Conservation (phyloP, 2,888 invertebrate species). For the Idaea dimidiata region DNA sequence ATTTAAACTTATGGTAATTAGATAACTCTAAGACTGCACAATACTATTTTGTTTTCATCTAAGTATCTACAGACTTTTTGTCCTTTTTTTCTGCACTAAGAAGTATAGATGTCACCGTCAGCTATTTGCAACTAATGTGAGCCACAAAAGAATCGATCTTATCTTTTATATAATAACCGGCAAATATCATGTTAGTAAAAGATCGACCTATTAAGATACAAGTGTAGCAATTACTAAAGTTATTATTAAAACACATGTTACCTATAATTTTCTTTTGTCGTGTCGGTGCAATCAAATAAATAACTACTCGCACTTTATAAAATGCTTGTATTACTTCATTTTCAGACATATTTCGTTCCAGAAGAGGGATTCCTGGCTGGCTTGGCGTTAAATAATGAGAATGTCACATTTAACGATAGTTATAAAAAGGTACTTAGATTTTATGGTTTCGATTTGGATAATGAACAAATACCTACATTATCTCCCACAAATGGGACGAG, state of each 20-base stretch:
- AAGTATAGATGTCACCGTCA: background rate
- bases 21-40: no score
- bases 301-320: background rate
- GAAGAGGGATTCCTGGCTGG: conserved; percentile 92
- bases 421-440: conserved; percentile 87
- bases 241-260: background rate
- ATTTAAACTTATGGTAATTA: no score
- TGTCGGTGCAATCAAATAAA: background rate
- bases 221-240: background rate
- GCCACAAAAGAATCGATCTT: background rate
- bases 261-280: background rate
- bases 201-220: background rate
- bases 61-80: no score
- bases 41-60: no score
- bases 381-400: conserved; percentile 88
- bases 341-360: conserved; percentile 90
- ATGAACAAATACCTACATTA: conserved; percentile 55
- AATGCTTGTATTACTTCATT: conserved; percentile 22
- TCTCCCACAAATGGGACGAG: conserved; percentile 39
- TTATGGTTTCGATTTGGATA: conserved; percentile 89
- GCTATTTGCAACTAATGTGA: background rate
- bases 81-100: no score
- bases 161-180: background rate
- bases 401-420: conserved; percentile 86
- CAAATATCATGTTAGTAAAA: background rate